phyloP scores from a whole-genome alignment of 1,140 invertebrate genomes.

The Medauroidea extradentata region DNA sequence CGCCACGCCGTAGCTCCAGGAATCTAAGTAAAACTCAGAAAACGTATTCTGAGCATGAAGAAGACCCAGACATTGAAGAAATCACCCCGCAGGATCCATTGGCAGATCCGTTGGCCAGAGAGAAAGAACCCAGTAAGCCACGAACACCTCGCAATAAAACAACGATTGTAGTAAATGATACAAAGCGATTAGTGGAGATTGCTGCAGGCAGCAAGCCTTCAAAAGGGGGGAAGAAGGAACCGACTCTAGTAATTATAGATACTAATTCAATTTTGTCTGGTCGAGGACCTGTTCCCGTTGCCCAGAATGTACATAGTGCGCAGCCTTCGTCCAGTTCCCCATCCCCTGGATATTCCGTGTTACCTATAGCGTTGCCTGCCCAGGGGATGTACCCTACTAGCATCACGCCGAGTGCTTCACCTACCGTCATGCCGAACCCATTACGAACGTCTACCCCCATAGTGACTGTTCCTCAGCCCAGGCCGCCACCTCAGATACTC shows the following conservation, averaged over 20 bases:
- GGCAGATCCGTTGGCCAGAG: slow-evolving; percentile 37
- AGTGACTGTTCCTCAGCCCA: slow-evolving; percentile 43
- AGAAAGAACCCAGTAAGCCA: slow-evolving; percentile 42
- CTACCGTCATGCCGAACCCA: slow-evolving; percentile 23
- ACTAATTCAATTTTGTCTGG: slow-evolving; percentile 67
- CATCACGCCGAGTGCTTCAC: slow-evolving; percentile 30
- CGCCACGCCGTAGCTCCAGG: slow-evolving; percentile 55
- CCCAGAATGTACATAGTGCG: slow-evolving; percentile 29
- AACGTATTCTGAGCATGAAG: slow-evolving; percentile 55
- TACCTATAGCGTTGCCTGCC: slow-evolving; percentile 40
- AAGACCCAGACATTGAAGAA: slow-evolving; percentile 61
- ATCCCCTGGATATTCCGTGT: slow-evolving; percentile 19
- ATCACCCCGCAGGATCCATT: slow-evolving; percentile 63
- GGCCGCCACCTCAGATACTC: slow-evolving; percentile 51
- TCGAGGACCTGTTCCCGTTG: slow-evolving; percentile 55
- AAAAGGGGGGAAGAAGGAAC: slow-evolving; percentile 62
- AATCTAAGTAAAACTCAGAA: slow-evolving; percentile 56
- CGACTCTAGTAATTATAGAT: slow-evolving; percentile 72
- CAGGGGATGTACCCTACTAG: slow-evolving; percentile 51
- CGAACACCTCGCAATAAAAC: slow-evolving; percentile 45
- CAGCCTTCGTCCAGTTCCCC: slow-evolving; percentile 27
- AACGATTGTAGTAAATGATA: slow-evolving; percentile 67
- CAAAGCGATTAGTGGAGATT: slow-evolving; percentile 66
- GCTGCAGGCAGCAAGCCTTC: slow-evolving; percentile 51
- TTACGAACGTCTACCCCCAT: slow-evolving; percentile 34